Percentiles rank a stretch among this genome's conserved stretches.
phyloP scores from a whole-genome alignment of 2,797 vertebrate genomes.

The Galaxias olidus region DNA sequence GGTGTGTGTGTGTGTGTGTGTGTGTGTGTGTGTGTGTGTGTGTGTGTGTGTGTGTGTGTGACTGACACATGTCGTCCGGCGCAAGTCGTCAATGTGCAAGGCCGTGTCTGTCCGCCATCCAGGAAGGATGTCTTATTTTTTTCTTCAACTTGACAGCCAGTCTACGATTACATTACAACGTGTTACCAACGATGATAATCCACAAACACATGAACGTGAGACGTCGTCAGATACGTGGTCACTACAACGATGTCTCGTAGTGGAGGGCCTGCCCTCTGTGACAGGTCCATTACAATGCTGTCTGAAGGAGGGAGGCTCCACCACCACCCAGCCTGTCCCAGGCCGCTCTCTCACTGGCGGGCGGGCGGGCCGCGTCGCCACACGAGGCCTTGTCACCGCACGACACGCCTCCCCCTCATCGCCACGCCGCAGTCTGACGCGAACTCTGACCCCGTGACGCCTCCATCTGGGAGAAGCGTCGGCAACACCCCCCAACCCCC shows the following conservation, averaged over 20 bases:
- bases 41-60: constrained; percentile 2
- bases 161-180: constrained; percentile 23
- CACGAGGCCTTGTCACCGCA: constrained; percentile 51
- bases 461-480: constrained; percentile 56
- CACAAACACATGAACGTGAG: neutral
- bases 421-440: constrained; percentile 52
- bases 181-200: constrained; percentile 16
- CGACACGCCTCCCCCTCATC: constrained; percentile 61
- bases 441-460: constrained; percentile 68
- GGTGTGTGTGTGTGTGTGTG: constrained; percentile 13
- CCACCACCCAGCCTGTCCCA: constrained; percentile 16
- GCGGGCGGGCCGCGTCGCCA: constrained; percentile 34
- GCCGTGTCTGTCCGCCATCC: neutral
- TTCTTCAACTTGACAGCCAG: constrained; percentile 16
- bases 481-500: constrained; percentile 9
- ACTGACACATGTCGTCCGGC: neutral
- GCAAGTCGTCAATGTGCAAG: too few relatives aligned
- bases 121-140: constrained; percentile 2
- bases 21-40: constrained; percentile 12
- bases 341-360: constrained; percentile 32
- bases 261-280: constrained; percentile 21
- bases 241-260: constrained; percentile 39
- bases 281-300: constrained; percentile 63
- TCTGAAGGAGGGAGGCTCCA: constrained; percentile 49
- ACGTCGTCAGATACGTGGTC: neutral